Conservation (phyloP, 2,113 vertebrate genomes). For the Trogon surrucura region DNA sequence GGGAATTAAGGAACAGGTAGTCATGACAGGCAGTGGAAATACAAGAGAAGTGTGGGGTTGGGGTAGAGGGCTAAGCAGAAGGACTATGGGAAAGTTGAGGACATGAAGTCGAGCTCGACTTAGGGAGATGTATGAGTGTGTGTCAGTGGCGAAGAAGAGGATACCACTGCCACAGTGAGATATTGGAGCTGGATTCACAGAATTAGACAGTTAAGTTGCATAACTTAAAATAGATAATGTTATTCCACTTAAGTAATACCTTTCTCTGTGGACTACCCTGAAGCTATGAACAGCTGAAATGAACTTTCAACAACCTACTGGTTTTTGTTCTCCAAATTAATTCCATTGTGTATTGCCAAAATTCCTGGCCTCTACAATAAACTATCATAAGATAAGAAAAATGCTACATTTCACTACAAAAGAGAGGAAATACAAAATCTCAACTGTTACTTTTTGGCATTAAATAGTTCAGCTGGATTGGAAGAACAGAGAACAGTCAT, state of each 20-base stretch:
- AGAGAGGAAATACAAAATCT: background rate
- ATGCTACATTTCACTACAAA: background rate
- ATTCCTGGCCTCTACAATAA: background rate
- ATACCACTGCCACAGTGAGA: background rate
- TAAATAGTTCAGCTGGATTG: background rate
- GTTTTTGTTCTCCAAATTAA: background rate
- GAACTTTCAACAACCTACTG: background rate
- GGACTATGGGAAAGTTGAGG: background rate
- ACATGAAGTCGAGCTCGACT: background rate
- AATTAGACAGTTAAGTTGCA: background rate
- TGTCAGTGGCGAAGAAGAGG: background rate
- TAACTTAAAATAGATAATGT: background rate
- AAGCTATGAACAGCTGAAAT: background rate
- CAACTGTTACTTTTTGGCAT: background rate
- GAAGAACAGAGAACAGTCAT: background rate
- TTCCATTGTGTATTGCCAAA: background rate
- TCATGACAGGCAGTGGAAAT: background rate
- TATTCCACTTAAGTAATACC: background rate
- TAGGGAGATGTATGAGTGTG: background rate
- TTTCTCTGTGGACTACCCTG: background rate
- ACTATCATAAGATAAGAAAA: background rate
- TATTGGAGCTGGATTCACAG: background rate
- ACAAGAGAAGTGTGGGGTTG: background rate
- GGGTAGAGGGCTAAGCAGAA: background rate
- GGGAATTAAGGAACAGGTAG: background rate